phyloP scores from a whole-genome alignment of 2,113 vertebrate genomes.

The Taxidea taxus region DNA sequence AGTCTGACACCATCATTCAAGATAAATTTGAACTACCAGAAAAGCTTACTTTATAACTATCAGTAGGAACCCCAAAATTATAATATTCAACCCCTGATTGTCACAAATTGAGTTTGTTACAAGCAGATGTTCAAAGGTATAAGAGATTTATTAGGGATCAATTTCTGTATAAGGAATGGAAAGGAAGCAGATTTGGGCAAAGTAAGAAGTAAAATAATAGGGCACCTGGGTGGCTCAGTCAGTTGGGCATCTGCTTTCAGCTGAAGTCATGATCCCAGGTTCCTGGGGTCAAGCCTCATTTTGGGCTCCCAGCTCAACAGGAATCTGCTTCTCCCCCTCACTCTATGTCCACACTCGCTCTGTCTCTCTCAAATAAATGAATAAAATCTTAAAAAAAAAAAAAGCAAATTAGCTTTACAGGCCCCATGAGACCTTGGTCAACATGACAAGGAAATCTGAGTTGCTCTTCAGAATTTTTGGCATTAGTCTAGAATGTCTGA shows the following conservation, averaged over 20 bases:
- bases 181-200: background rate
- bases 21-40: background rate
- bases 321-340: background rate
- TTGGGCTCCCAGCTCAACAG: background rate
- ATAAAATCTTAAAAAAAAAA: background rate
- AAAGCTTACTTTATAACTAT: background rate
- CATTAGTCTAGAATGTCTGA: background rate
- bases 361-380: background rate
- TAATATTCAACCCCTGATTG: background rate
- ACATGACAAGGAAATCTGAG: background rate
- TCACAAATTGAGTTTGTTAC: background rate
- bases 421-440: background rate
- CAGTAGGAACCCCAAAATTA: background rate
- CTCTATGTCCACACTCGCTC: background rate
- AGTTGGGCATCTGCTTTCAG: background rate
- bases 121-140: background rate
- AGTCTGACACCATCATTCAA: background rate
- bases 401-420: background rate
- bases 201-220: background rate
- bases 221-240: background rate
- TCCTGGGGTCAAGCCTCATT: background rate
- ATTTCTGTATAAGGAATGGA: background rate
- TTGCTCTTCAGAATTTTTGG: background rate
- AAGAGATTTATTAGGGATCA: background rate
- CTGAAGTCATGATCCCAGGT: background rate